Conservation (phyloP, 2,797 vertebrate species). For the Corythornis leucogaster region DNA sequence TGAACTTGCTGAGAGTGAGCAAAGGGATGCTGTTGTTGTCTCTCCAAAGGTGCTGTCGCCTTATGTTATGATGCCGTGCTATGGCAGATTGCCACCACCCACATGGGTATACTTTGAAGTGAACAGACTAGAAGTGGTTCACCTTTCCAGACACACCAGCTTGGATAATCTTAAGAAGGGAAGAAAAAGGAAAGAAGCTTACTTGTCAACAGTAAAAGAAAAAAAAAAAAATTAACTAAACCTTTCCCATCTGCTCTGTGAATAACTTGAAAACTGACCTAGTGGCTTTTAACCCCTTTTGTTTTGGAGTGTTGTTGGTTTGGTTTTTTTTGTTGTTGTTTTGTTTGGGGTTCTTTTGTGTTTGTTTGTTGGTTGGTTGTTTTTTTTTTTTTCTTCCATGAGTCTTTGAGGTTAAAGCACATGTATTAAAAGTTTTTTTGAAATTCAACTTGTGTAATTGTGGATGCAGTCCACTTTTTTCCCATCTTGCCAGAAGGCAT, state of each 20-base stretch:
- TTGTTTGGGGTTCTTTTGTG: no score
- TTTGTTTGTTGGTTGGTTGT: no score
- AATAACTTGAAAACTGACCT: not conserved
- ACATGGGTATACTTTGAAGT: not conserved
- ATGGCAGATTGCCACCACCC: not conserved
- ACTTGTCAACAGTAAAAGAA: not conserved
- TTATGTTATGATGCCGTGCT: not conserved
- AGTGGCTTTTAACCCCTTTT: not conserved
- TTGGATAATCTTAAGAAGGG: not conserved
- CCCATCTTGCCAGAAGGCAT: not conserved
- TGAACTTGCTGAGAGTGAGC: not conserved
- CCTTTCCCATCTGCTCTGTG: not conserved
- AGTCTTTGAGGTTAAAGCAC: not conserved
- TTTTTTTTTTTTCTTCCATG: no score
- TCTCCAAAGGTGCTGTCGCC: slow-evolving; percentile 31
- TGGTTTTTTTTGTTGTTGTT: no score
- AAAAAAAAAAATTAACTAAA: slow-evolving; percentile 27
- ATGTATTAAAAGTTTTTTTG: not conserved
- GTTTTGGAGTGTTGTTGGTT: no score
- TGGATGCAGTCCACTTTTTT: not conserved
- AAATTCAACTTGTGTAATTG: not conserved
- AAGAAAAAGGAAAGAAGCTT: not conserved
- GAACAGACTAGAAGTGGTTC: not conserved
- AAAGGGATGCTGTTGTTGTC: not conserved
- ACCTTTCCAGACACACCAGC: not conserved